Evolutionary conservation across 2,888 invertebrate genomes (phyloP).

Genomic region (Seira musarum): DNA sequence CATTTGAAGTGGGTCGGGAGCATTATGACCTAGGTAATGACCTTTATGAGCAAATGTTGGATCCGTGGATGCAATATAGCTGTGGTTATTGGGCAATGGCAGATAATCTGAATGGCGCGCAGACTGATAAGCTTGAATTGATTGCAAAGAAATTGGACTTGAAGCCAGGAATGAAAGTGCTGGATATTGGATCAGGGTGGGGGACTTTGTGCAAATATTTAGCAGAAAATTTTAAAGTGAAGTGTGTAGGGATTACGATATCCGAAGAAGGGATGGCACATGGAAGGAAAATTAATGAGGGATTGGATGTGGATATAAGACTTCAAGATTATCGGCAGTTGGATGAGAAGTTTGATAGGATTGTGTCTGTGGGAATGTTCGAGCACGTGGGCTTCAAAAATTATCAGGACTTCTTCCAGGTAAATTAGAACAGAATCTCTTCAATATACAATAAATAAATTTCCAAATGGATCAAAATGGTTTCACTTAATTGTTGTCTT

Average conservation of each 20-base stretch:
- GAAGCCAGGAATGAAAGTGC: constrained; percentile 56
- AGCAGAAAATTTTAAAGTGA: constrained; percentile 53
- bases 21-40: constrained; percentile 62
- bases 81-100: constrained; percentile 58
- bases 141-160: constrained; percentile 50
- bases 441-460: too few relatives aligned
- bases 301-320: constrained; percentile 50
- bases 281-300: constrained; percentile 27
- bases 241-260: constrained; percentile 51
- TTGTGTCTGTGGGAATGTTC: constrained; percentile 40
- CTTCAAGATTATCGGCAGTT: constrained; percentile 51
- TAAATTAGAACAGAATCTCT: too few relatives aligned
- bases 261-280: constrained; percentile 51
- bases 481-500: background rate
- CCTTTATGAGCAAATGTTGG: constrained; percentile 43
- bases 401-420: constrained; percentile 51
- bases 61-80: constrained; percentile 39
- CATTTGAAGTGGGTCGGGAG: constrained; percentile 42
- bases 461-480: too few relatives aligned
- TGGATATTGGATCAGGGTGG: constrained; percentile 58
- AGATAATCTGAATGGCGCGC: constrained; percentile 45
- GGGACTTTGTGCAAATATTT: constrained; percentile 55
- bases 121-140: constrained; percentile 48
- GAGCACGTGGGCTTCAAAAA: constrained; percentile 63
- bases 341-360: constrained; percentile 58